phyloP scores from a whole-genome alignment of 2,797 vertebrate species.

The Orestias chungarensis region DNA sequence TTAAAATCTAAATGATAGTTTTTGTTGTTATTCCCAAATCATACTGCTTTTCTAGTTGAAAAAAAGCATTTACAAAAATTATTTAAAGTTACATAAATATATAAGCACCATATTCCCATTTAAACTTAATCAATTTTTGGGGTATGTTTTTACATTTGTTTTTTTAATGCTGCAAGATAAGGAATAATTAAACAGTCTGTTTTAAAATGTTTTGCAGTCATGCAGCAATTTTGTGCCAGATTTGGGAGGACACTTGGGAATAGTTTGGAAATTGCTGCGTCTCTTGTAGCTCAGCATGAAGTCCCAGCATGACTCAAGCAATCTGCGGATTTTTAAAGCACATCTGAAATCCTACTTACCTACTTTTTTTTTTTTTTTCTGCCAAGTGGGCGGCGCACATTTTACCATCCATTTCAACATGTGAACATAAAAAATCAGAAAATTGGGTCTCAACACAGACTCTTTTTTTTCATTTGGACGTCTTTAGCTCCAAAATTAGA shows the following conservation, averaged over 20 bases:
- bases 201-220: slow-evolving; percentile 28
- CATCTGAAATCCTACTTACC: slow-evolving; percentile 16
- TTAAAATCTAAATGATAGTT: background rate
- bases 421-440: slow-evolving; percentile 33
- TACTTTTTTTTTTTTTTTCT: too few species aligned
- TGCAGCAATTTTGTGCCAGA: slow-evolving; percentile 23
- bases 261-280: slow-evolving; percentile 31
- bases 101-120: background rate
- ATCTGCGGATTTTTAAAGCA: slow-evolving; percentile 40
- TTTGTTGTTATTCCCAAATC: background rate
- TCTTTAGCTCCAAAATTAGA: slow-evolving; percentile 5
- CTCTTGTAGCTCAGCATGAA: slow-evolving; percentile 35
- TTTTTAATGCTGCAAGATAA: slow-evolving; percentile 20
- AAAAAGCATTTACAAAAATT: background rate
- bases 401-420: slow-evolving; percentile 44
- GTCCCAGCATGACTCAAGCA: slow-evolving; percentile 35
- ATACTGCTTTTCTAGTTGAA: background rate
- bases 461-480: background rate
- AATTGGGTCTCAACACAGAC: slow-evolving; percentile 9
- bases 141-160: slow-evolving; percentile 13
- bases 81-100: slow-evolving; percentile 18
- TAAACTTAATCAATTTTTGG: slow-evolving; percentile 19
- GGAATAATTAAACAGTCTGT: slow-evolving; percentile 34
- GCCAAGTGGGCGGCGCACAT: slow-evolving; percentile 22
- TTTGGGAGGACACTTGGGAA: slow-evolving; percentile 36